phyloP scores from a whole-genome alignment of 2,797 vertebrate species.

The Ambastaia sidthimunki region DNA sequence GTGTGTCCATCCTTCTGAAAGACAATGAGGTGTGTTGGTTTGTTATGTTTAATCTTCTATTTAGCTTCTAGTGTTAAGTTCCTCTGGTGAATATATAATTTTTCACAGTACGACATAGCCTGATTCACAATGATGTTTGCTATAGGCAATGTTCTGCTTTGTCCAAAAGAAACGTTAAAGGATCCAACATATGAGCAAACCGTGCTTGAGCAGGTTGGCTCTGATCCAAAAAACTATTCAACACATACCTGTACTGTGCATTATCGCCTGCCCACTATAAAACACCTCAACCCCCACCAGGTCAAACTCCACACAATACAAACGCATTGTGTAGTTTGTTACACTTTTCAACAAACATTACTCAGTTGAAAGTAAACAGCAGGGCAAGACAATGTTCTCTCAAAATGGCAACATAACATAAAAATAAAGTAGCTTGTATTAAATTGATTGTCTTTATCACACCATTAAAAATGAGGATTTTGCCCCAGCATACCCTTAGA shows the following conservation, averaged over 20 bases:
- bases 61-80: not conserved
- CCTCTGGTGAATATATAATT: not conserved
- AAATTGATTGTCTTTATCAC: too few relatives aligned
- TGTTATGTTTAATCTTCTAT: not conserved
- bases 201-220: not conserved
- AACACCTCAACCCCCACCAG: slow-evolving; percentile 21
- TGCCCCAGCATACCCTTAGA: too few relatives aligned
- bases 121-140: slow-evolving; percentile 13
- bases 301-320: not conserved
- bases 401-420: not conserved
- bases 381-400: not conserved
- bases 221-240: not conserved
- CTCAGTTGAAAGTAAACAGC: not conserved
- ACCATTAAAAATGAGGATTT: too few relatives aligned
- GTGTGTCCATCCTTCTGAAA: slow-evolving; percentile 14
- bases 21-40: not conserved
- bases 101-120: not conserved
- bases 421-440: too few relatives aligned
- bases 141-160: not conserved
- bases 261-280: slow-evolving; percentile 23
- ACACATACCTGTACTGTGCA: slow-evolving; percentile 11
- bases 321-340: not conserved
- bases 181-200: not conserved
- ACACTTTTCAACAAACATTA: not conserved
- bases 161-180: not conserved